Conservation (phyloP, 2,113 vertebrate genomes). For the Alouatta palliata region DNA sequence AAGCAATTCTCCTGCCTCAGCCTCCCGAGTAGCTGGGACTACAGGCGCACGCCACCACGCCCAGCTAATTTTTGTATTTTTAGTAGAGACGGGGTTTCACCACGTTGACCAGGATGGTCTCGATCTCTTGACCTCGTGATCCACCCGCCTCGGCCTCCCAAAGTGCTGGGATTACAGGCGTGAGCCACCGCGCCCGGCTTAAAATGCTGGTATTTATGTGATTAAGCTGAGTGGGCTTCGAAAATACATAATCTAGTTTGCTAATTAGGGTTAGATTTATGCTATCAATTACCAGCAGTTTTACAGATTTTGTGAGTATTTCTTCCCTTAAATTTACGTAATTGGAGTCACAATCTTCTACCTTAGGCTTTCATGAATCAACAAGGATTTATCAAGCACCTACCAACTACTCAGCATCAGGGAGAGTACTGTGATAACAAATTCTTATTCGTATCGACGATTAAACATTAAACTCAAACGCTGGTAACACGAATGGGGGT, state of each 20-base stretch:
- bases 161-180: too few species aligned
- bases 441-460: neutral
- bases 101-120: too few species aligned
- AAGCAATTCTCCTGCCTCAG: too few species aligned
- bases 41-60: too few species aligned
- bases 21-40: too few species aligned
- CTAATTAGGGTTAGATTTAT: conserved; percentile 1
- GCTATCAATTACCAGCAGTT: neutral
- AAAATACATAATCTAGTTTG: neutral
- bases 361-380: conserved; percentile 20
- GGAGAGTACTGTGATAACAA: conserved; percentile 13
- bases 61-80: too few species aligned
- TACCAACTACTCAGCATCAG: neutral
- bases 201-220: neutral
- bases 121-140: too few species aligned
- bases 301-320: neutral
- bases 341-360: conserved; percentile 1
- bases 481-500: neutral
- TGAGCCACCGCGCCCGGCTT: neutral
- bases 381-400: neutral
- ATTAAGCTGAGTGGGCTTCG: neutral
- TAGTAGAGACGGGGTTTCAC: too few species aligned
- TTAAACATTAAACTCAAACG: conserved; percentile 47
- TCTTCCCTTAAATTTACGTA: conserved; percentile 38
- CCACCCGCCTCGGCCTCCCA: too few species aligned